Conservation (phyloP, 2,888 invertebrate genomes). For the Andricus quercusramuli region DNA sequence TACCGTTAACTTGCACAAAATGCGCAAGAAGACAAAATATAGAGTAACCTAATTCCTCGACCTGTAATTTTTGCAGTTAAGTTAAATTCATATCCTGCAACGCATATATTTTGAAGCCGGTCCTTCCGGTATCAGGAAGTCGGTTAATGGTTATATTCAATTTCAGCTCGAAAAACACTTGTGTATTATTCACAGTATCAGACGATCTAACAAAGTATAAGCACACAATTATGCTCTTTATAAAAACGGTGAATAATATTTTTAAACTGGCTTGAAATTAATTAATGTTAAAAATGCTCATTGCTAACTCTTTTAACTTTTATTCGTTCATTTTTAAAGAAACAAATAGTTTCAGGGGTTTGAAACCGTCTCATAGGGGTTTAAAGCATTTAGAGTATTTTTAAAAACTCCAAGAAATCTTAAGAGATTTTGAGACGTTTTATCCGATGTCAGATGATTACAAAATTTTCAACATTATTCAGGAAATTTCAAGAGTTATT, state of each 20-base stretch:
- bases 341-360: too few relatives aligned
- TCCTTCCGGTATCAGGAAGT: conserved; percentile 53
- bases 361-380: too few relatives aligned
- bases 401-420: too few relatives aligned
- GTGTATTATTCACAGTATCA: neutral
- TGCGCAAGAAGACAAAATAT: neutral
- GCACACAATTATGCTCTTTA: neutral
- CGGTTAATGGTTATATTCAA: conserved; percentile 48
- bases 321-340: too few relatives aligned
- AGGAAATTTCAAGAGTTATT: too few relatives aligned
- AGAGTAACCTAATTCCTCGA: neutral
- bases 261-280: neutral
- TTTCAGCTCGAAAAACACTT: neutral
- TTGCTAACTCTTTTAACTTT: too few relatives aligned
- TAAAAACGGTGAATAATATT: neutral
- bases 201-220: neutral
- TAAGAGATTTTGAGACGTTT: too few relatives aligned
- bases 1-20: neutral
- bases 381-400: too few relatives aligned
- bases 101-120: conserved; percentile 23
- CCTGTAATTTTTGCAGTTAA: neutral
- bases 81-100: conserved; percentile 3
- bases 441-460: too few relatives aligned
- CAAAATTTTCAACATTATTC: too few relatives aligned
- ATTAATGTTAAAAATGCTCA: neutral